These are phyloP conservation scores for Rosalia funebris DNA, from an alignment of 2,888 invertebrate genomes.

Conservation along the genomic window DNA sequence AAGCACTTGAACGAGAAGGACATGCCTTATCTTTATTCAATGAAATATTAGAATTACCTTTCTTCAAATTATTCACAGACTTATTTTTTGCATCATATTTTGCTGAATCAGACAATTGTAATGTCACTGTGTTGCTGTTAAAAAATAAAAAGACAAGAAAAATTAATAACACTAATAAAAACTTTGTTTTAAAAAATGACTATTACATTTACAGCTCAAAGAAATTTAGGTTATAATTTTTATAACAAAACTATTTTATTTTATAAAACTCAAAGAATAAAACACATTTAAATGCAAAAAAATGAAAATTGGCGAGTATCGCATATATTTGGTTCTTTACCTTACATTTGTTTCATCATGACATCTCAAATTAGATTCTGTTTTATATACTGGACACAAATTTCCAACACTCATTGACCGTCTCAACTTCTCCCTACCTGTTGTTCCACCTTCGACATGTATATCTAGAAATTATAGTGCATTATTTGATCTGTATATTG, in stretches of 20 bases:
- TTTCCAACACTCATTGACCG: conserved; percentile 27
- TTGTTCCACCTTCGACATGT: not conserved
- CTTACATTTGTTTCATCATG: not conserved
- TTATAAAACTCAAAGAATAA: no score
- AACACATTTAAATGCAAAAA: no score
- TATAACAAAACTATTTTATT: no score
- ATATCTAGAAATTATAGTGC: no score
- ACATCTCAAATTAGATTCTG: not conserved
- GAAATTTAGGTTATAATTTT: no score
- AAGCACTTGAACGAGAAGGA: not conserved
- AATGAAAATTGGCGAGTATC: no score
- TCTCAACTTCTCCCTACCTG: not conserved
- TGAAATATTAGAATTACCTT: not conserved
- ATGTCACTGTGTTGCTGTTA: not conserved
- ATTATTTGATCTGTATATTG: no score
- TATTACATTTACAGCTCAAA: no score
- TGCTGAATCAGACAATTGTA: not conserved
- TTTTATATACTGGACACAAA: not conserved
- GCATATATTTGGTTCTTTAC: no score
- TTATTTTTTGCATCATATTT: not conserved
- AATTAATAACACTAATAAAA: no score
- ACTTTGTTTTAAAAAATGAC: no score
- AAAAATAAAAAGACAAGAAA: no score
- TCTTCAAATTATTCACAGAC: not conserved
- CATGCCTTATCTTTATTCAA: conserved; percentile 1